A percentile compares a stretch with the other conserved stretches of the same genome.
phyloP scores from a whole-genome alignment of 2,113 vertebrate genomes.

The Pyrgilauda ruficollis region DNA sequence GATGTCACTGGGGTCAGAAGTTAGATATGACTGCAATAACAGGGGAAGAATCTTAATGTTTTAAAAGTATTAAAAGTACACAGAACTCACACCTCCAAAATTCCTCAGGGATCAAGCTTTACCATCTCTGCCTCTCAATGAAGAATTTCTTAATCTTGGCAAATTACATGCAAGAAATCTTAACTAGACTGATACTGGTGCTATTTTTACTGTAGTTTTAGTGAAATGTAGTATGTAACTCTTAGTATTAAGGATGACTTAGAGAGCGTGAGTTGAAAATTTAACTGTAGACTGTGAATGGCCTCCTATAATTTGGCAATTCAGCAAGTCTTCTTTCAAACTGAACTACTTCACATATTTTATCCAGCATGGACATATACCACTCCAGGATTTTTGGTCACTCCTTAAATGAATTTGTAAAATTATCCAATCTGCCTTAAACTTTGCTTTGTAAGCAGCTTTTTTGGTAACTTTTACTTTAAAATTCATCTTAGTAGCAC shows the following conservation, averaged over 20 bases:
- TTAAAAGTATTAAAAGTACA: neutral
- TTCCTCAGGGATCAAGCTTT: neutral
- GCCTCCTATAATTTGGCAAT: neutral
- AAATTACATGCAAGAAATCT: neutral
- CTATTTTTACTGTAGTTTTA: neutral
- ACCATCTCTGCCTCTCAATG: neutral
- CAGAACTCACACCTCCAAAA: neutral
- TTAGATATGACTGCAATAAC: neutral
- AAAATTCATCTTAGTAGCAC: neutral
- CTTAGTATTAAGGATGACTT: neutral
- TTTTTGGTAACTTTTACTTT: neutral
- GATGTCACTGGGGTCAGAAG: neutral
- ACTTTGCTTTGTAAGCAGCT: neutral
- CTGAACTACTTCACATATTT: neutral
- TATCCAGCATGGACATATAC: neutral
- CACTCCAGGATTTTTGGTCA: neutral
- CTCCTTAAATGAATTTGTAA: neutral
- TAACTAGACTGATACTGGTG: neutral
- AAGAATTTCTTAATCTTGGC: neutral
- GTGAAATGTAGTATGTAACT: neutral
- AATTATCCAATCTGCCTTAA: neutral
- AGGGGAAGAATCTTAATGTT: neutral
- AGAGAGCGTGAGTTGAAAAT: neutral
- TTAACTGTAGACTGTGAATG: neutral
- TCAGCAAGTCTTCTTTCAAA: neutral